These are phyloP conservation scores for Chironex yamaguchii DNA, from an alignment of 30 jellyfish, hydroid and myxozoan genomes.

Conservation along the genomic window DNA sequence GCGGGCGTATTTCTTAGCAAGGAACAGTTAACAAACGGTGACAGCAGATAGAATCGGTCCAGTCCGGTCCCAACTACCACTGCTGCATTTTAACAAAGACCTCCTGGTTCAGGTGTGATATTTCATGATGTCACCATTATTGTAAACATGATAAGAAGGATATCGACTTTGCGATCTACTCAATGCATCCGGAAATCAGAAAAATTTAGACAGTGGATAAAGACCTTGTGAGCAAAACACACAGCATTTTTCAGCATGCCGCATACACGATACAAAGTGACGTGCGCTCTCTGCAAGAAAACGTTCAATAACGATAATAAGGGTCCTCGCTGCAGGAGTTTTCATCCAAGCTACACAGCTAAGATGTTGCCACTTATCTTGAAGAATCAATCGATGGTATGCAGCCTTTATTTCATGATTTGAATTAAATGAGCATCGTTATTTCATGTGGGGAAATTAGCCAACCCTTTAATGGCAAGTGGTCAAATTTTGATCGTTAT, in stretches of 20 bases:
- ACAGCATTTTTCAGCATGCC: slow-evolving; percentile 46
- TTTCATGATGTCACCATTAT: no score
- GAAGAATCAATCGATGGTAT: slow-evolving; percentile 57
- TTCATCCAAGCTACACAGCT: slow-evolving; percentile 66
- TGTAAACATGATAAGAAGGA: neutral
- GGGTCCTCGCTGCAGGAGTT: slow-evolving; percentile 63
- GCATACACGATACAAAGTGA: slow-evolving; percentile 62
- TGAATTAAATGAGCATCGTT: slow-evolving; percentile 7
- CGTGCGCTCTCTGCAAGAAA: slow-evolving; percentile 62
- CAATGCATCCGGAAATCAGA: no score
- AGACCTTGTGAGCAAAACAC: neutral
- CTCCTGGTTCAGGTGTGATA: neutral
- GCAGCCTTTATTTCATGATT: slow-evolving; percentile 10
- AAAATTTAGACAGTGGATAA: neutral
- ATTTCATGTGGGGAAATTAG: slow-evolving; percentile 19
- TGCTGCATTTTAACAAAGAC: slow-evolving; percentile 11
- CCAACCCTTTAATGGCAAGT: no score
- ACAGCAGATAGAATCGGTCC: neutral
- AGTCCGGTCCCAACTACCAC: slow-evolving; percentile 10
- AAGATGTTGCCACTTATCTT: slow-evolving; percentile 55
- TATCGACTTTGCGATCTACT: neutral
- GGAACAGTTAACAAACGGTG: neutral
- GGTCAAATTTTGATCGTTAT: no score
- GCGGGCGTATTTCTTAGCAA: slow-evolving; percentile 11
- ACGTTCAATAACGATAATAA: slow-evolving; percentile 58